Evolutionary conservation across 1,140 invertebrate genomes (phyloP).

Genomic region (Drusus annulatus): DNA sequence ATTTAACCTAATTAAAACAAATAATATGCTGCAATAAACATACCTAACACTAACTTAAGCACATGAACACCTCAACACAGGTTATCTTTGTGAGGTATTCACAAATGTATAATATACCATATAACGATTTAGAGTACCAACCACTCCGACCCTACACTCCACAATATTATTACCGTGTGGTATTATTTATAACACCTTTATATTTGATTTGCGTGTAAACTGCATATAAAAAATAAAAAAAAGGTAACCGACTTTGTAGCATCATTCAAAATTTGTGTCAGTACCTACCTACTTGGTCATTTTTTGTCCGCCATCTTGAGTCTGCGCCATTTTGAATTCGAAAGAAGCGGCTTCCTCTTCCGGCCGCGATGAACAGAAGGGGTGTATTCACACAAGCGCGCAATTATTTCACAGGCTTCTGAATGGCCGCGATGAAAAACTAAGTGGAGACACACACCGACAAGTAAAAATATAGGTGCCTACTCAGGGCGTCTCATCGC

Average conservation of each 20-base stretch:
- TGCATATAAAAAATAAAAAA: too few relatives aligned
- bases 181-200: too few relatives aligned
- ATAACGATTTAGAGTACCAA: too few relatives aligned
- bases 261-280: not conserved
- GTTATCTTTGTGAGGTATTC: too few relatives aligned
- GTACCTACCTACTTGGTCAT: not conserved
- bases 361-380: slow-evolving; percentile 1
- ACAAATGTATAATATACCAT: too few relatives aligned
- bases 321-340: slow-evolving; percentile 11
- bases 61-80: too few relatives aligned
- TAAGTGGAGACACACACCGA: slow-evolving; percentile 28
- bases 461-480: not conserved
- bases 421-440: slow-evolving; percentile 35
- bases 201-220: too few relatives aligned
- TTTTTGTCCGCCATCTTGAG: slow-evolving; percentile 26
- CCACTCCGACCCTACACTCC: too few relatives aligned
- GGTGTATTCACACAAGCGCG: slow-evolving; percentile 28
- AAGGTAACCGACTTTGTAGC: not conserved
- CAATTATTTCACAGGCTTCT: slow-evolving; percentile 29
- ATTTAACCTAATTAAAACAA: too few relatives aligned
- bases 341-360: slow-evolving; percentile 16
- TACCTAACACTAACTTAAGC: too few relatives aligned
- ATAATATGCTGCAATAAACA: too few relatives aligned
- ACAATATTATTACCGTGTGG: too few relatives aligned
- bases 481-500: not conserved